Evolutionary conservation across 2,113 vertebrate species (phyloP), one percentile per base, ranked within the genome.

Genomic region (Candoia aspera): DNA sequence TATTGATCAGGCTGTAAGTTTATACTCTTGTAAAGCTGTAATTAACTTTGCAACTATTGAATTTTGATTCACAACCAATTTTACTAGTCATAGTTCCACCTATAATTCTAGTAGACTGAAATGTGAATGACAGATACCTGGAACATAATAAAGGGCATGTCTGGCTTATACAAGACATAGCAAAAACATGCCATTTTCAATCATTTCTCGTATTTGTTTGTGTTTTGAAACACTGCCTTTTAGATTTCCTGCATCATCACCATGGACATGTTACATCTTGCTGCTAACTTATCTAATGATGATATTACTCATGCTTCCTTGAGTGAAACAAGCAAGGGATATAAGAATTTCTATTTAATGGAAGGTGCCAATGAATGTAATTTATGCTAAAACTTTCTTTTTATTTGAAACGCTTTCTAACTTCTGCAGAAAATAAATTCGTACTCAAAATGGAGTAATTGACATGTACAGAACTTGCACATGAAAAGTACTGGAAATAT

Each of bases 1-100:
- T 98, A 98, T 98, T 98, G 98, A 98, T 98, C 97, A 96, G 96
- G 96, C 97, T 97, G 97, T 96, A 97, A 97, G 97, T 97, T 98
- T 98, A 98, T 97, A 97, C 96, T 97, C 95, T 94, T 96, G 95
- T 96, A 97, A 98, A 98, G 96, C 96, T 92, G 93, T 98, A 98
- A 98, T 98, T 98, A 98, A 97, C 97, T 98, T 98, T 98, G 97
- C 93, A 93, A 95, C 95, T 98, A 98, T 98, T 97, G 97, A 97
- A 98, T 97, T 97, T 97, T 97, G 93, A 95, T 97, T 97, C 97
- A 94, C 95, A 96, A 97, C 95, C 96, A 97, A 98, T 98, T 97
- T 97, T 98, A 97, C 97, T 97, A 97, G 92, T 96, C 96, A 97
- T 97, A 96, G 94, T 97, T 97, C 95, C 96, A 95, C 87, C 92